Base-by-base conservation (phyloP, 2,888 invertebrate genomes). In the Heliconius sara region DNA sequence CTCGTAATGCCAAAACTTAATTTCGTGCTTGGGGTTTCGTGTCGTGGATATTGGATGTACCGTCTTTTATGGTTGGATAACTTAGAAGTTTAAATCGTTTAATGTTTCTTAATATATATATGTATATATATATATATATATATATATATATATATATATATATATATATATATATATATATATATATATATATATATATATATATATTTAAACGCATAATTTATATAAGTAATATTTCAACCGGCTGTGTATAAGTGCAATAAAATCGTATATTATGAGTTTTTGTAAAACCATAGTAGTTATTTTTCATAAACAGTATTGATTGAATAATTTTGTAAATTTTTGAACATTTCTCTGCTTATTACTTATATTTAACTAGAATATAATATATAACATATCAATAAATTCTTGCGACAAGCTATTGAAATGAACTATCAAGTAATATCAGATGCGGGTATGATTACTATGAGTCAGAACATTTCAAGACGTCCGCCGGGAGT, bases 401-500 rank as follows among this genome's bases (percentile, higher is more conserved):
- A 68, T 43, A 25, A 43, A 39, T 9, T 43, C 43, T 68, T 39
- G 68, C 12, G 43, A 43, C 25, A 47, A 70, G 34, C 34, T 60
- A 60, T 73, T 60, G 34, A 73, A 34, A 73, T 60, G n/a, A 75
- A 75, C 34, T 27, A 75, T 63, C 68, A 52, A 70, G 60, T 27
- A 27, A 27, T 68, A 52, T 43, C 65, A 52, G 75, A 70, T 68
- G 6, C 13, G 25, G 52, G 43, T 74, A 76, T 71, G 63, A 79
- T 70, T 47, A 76, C 75, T 74, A 68, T 78, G 79, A 75, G 43
- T 67, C 73, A 67, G 70, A 76, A 74, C 19, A 73, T 81, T 47
- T 34, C 78, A 90, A 91, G 91, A 92, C 91, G 93, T 92, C 92
- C 91, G 87, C 83, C 81, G 84, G 83, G 82, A 81, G 83, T 80